These are phyloP conservation scores for Anticlea derivata DNA, from an alignment of 2,888 invertebrate species.

Conservation along the genomic window DNA sequence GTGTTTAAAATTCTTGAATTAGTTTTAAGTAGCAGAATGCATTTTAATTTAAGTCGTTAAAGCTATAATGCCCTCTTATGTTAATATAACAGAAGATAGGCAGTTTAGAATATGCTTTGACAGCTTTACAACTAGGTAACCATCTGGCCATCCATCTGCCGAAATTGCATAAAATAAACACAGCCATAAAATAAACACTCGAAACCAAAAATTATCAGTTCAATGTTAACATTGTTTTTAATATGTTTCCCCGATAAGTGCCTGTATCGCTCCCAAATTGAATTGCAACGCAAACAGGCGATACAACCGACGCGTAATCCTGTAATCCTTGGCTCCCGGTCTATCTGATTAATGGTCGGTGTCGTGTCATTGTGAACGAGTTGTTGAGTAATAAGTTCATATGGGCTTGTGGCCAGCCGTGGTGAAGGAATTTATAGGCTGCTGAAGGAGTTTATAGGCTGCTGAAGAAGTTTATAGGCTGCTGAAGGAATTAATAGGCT, in stretches of 20 bases:
- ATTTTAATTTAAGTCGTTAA: slow-evolving; percentile 7
- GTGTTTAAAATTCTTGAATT: slow-evolving; percentile 25
- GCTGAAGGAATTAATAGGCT: no score
- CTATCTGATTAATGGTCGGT: slow-evolving; percentile 37
- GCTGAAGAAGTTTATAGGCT: no score
- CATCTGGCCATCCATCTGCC: slow-evolving; percentile 3
- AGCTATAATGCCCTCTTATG: no score
- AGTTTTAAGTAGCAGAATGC: slow-evolving; percentile 14
- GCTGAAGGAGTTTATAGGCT: no score
- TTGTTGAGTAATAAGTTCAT: background rate
- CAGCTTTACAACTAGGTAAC: background rate
- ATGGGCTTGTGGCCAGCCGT: no score
- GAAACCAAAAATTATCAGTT: slow-evolving; percentile 16
- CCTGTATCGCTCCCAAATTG: slow-evolving; percentile 54
- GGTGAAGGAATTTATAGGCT: no score
- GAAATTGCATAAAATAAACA: slow-evolving; percentile 24
- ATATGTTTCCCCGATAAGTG: slow-evolving; percentile 39
- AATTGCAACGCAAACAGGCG: slow-evolving; percentile 59
- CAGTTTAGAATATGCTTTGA: no score
- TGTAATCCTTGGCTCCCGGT: slow-evolving; percentile 58
- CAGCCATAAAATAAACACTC: slow-evolving; percentile 23
- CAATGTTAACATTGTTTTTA: slow-evolving; percentile 31
- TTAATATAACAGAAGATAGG: background rate
- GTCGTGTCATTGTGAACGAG: background rate
- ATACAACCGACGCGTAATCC: slow-evolving; percentile 55